Conservation (phyloP, 1,140 invertebrate genomes). For the Harpegnathos saltator region DNA sequence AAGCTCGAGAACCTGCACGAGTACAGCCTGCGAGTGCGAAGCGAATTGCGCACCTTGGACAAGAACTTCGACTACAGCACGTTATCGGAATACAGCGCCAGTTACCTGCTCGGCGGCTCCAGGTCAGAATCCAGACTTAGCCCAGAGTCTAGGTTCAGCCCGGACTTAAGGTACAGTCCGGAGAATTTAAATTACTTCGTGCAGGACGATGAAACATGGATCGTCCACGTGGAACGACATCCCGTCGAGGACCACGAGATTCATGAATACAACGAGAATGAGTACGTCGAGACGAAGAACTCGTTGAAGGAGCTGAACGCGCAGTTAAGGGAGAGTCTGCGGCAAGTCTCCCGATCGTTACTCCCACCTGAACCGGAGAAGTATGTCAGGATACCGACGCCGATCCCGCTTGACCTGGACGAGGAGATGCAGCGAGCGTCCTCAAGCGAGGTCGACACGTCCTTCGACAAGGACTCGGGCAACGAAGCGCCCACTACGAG, state of each 20-base stretch:
- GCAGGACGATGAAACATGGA: slow-evolving; percentile 27
- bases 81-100: slow-evolving; percentile 78
- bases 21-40: slow-evolving; percentile 80
- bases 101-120: slow-evolving; percentile 64
- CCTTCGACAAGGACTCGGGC: slow-evolving; percentile 79
- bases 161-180: slow-evolving; percentile 57
- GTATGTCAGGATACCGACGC: slow-evolving; percentile 80
- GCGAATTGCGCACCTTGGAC: slow-evolving; percentile 78
- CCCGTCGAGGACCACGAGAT: not conserved
- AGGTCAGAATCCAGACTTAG: slow-evolving; percentile 77
- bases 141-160: slow-evolving; percentile 60
- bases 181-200: slow-evolving; percentile 58
- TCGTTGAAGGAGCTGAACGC: slow-evolving; percentile 42
- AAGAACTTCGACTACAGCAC: slow-evolving; percentile 71
- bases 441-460: slow-evolving; percentile 74
- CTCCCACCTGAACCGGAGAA: slow-evolving; percentile 59
- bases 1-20: slow-evolving; percentile 84
- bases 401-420: slow-evolving; percentile 75
- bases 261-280: not conserved
- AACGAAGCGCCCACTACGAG: slow-evolving; percentile 76
- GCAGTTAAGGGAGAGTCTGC: slow-evolving; percentile 44
- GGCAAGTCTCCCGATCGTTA: slow-evolving; percentile 54
- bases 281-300: slow-evolving; percentile 24
- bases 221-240: slow-evolving; percentile 12
- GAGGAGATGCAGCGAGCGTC: slow-evolving; percentile 75